Conservation (phyloP, 2,888 invertebrate species). For the Tinea semifulvella region DNA sequence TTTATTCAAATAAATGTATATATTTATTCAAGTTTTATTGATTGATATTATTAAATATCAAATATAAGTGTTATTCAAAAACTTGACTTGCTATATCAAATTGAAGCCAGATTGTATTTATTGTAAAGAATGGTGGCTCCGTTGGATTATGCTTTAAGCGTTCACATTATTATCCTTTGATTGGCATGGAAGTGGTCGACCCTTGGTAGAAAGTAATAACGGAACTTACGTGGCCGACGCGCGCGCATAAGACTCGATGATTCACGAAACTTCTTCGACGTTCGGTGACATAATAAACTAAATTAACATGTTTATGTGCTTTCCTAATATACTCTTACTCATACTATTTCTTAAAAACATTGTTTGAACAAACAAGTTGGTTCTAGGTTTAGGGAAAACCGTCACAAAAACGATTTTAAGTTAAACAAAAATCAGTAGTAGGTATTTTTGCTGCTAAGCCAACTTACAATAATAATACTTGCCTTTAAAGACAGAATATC, state of each 20-base stretch:
- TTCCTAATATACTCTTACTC: conserved; percentile 11
- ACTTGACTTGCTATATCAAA: no score
- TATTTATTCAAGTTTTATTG: no score
- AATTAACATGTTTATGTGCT: conserved; percentile 43
- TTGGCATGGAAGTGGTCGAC: conserved; percentile 11
- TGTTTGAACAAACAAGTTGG: neutral
- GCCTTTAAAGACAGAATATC: no score
- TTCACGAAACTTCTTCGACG: conserved; percentile 47
- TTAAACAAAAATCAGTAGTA: no score
- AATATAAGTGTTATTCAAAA: no score
- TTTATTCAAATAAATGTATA: no score
- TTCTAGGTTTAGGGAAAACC: conserved; percentile 3
- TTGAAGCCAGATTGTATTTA: conserved; percentile 1
- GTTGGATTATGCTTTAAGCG: neutral
- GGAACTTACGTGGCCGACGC: conserved; percentile 26
- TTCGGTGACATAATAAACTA: conserved; percentile 58
- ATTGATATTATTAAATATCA: no score
- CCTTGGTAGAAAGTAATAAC: conserved; percentile 57
- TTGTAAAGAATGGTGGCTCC: neutral
- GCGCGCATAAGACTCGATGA: conserved; percentile 29
- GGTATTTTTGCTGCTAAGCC: no score
- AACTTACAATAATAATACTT: no score
- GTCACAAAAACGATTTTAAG: no score
- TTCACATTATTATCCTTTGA: conserved; percentile 9
- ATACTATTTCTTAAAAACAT: conserved; percentile 3